Percentiles rank a stretch among this genome's conserved stretches.
Evolutionary conservation across 2,888 invertebrate genomes (phyloP).

Genomic region (Sisyra nigra): DNA sequence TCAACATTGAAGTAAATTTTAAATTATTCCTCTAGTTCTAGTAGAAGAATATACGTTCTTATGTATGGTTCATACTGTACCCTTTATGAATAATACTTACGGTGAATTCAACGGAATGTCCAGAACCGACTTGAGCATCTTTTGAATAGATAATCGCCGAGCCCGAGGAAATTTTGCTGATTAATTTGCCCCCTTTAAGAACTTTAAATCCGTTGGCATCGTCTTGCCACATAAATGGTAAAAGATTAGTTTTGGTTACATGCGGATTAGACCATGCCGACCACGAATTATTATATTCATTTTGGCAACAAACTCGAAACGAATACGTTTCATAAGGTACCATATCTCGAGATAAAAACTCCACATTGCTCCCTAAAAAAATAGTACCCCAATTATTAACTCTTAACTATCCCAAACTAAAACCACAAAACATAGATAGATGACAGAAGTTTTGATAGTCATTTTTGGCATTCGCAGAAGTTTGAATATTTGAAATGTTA

Average conservation of each 20-base stretch:
- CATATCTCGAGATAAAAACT: conserved; percentile 31
- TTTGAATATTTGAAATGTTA: no score
- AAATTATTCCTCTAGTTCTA: no score
- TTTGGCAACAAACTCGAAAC: conserved; percentile 34
- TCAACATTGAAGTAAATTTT: no score
- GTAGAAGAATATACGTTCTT: no score
- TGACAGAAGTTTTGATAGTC: no score
- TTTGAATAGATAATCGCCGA: conserved; percentile 29
- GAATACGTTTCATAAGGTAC: conserved; percentile 29
- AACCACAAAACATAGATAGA: no score
- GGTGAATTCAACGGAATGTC: conserved; percentile 34
- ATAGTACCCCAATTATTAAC: no score
- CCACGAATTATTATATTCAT: conserved; percentile 27
- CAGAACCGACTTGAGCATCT: conserved; percentile 28
- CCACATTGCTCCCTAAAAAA: conserved; percentile 26
- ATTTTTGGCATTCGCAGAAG: no score
- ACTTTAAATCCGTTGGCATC: conserved; percentile 26
- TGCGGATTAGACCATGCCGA: conserved; percentile 36
- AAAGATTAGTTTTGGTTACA: conserved; percentile 28
- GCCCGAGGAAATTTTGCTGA: conserved; percentile 23
- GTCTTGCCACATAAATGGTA: conserved; percentile 31
- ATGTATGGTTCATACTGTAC: no score
- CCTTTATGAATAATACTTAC: conserved; percentile 24
- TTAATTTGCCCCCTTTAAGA: conserved; percentile 32
- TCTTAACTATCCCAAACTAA: no score